Base-by-base conservation (phyloP, 92 coral and sea anemone genomes). In the Scolanthus callimorphus region DNA sequence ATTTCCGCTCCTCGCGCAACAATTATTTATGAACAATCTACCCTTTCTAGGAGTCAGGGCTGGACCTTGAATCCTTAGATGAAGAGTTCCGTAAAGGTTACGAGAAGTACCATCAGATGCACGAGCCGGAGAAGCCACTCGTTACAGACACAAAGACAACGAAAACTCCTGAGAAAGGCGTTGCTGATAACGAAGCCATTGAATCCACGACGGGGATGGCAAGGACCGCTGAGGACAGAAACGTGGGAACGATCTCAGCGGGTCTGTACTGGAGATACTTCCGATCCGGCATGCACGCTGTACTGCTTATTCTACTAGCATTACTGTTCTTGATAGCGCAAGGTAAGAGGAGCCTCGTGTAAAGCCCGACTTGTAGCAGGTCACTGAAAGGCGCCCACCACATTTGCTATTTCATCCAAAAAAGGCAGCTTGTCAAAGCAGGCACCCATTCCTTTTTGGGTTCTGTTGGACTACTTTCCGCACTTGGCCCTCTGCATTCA, bases 21-120 rank as follows among this genome's bases (percentile, higher is more conserved):
- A n/a, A n/a, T n/a, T n/a, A n/a, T n/a, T n/a, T n/a, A n/a, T n/a
- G n/a, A n/a, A n/a, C n/a, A n/a, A n/a, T n/a, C n/a, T n/a, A n/a
- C n/a, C n/a, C n/a, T n/a, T n/a, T n/a, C n/a, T 6, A 68, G 76
- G 90, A 82, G 31, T 73, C 82, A 11, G 96, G 96, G 37, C 71
- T 87, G 77, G 96, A 87, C 47, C 68, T 87, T 41, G 96, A 87
- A 4, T 73, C 86, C 21, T 55, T 87, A 31, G 96, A 87, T 63
- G 81, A 87, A 57, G 86, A 87, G 26, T 76, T 87, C n/a, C 80
- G 69, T 3, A 57, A 59, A 1, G 85, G 90, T 20, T 74, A 78
- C 25, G 86, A 87, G 62, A 87, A 83, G 71, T 83, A 87, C 50
- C 81, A 83, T 29, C 79, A 80, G 48, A 29, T 87, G 17, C 85